These are phyloP conservation scores for Subanguina moxae DNA, from an alignment of 1,140 invertebrate species.

Conservation along the genomic window DNA sequence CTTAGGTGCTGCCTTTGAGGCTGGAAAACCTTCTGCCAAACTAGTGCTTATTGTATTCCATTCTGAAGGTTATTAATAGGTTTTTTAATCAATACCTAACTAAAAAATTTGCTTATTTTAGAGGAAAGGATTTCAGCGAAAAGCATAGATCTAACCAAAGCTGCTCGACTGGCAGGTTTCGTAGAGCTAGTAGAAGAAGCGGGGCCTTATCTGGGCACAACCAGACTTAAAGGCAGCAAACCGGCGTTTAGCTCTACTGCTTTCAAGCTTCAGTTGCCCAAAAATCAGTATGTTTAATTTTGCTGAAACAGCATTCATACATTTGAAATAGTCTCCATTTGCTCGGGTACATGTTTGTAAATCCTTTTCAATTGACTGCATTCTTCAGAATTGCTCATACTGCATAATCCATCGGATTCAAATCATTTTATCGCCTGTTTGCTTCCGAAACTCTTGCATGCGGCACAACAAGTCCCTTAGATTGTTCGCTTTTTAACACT, in stretches of 20 bases:
- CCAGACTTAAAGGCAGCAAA: neutral
- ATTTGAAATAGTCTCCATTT: too few species aligned
- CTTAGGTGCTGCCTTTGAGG: neutral
- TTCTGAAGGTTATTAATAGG: neutral
- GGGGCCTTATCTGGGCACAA: neutral
- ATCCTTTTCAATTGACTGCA: too few species aligned
- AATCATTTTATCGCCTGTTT: too few species aligned
- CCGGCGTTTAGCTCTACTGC: neutral
- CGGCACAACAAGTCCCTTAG: too few species aligned
- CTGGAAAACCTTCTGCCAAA: constrained; percentile 1
- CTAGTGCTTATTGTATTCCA: neutral
- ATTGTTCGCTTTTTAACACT: too few species aligned
- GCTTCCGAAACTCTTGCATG: too few species aligned
- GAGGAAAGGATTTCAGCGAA: neutral
- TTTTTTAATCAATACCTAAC: neutral
- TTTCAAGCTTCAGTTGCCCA: neutral
- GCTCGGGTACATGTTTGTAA: too few species aligned
- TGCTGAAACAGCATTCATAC: too few species aligned
- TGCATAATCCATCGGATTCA: too few species aligned
- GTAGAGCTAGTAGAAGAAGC: constrained; percentile 2
- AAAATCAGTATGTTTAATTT: neutral
- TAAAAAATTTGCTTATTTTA: neutral
- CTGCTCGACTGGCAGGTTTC: neutral
- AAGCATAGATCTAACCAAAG: neutral
- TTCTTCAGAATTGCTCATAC: too few species aligned